A percentile compares a stretch with the other conserved stretches of the same genome.
These are phyloP conservation scores for Parelbella ahira DNA, from an alignment of 2,888 invertebrate genomes.

Conservation along the genomic window DNA sequence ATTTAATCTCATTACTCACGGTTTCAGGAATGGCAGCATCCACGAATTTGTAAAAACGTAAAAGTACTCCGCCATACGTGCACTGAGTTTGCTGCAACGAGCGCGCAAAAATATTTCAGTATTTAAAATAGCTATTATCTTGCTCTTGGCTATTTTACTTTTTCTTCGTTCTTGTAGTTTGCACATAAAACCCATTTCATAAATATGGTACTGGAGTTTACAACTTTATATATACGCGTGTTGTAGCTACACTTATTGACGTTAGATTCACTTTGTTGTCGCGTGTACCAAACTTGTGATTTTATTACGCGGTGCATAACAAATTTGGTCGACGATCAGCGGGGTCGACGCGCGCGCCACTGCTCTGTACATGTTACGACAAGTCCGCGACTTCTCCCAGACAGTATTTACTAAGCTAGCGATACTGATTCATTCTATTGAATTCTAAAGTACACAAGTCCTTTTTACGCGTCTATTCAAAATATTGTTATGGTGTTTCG, in stretches of 20 bases:
- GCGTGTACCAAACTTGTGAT: conserved; percentile 1
- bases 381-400: conserved; percentile 22
- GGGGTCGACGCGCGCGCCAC: conserved; percentile 8
- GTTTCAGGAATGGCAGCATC: conserved; percentile 29
- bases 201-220: neutral
- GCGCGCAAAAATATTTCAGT: conserved; percentile 37
- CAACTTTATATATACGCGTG: too few relatives aligned
- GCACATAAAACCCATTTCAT: conserved; percentile 41
- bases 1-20: conserved; percentile 35
- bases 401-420: conserved; percentile 2
- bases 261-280: neutral
- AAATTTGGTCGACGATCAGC: neutral
- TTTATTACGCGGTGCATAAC: conserved; percentile 4
- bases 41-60: conserved; percentile 33
- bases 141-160: conserved; percentile 26
- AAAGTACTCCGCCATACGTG: conserved; percentile 32
- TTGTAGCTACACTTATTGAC: neutral
- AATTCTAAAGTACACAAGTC: conserved; percentile 10
- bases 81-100: conserved; percentile 31
- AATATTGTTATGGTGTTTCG: too few relatives aligned
- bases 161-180: conserved; percentile 33
- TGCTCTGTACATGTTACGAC: conserved; percentile 27
- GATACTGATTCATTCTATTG: conserved; percentile 16
- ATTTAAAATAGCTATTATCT: conserved; percentile 30
- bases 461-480: conserved; percentile 12